Conservation (phyloP, 2,797 vertebrate genomes). For the Valencia hispanica region DNA sequence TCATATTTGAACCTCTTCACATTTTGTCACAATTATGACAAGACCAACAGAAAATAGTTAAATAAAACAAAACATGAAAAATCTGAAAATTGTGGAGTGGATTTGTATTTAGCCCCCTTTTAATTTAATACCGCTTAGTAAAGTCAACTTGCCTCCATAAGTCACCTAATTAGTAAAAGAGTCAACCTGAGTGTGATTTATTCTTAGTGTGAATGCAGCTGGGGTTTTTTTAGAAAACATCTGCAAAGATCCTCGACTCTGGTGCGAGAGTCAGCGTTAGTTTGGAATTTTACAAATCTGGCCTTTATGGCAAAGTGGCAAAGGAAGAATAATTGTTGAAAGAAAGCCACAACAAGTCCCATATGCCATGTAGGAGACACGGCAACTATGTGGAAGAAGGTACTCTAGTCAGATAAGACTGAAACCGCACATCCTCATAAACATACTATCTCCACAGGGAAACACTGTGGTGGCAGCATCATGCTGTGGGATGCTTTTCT, state of each 20-base stretch:
- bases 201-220: too few relatives aligned
- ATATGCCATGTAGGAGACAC: not conserved
- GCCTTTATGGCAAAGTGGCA: not conserved
- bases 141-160: not conserved
- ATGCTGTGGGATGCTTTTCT: too few relatives aligned
- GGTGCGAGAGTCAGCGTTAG: not conserved
- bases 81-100: not conserved
- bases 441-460: too few relatives aligned
- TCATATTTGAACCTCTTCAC: not conserved
- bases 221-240: not conserved
- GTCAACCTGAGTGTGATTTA: not conserved
- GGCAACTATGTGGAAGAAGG: too few relatives aligned
- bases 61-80: not conserved
- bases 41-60: not conserved
- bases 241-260: not conserved
- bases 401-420: not conserved
- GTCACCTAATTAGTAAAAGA: not conserved
- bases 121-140: not conserved
- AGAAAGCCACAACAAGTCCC: not conserved
- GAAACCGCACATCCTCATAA: not conserved
- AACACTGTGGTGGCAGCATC: too few relatives aligned
- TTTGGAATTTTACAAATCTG: not conserved
- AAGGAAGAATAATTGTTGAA: not conserved
- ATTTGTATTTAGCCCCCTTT: not conserved
- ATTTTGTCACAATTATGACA: not conserved